phyloP scores from a whole-genome alignment of 2,113 vertebrate genomes.

The Crypturellus undulatus region DNA sequence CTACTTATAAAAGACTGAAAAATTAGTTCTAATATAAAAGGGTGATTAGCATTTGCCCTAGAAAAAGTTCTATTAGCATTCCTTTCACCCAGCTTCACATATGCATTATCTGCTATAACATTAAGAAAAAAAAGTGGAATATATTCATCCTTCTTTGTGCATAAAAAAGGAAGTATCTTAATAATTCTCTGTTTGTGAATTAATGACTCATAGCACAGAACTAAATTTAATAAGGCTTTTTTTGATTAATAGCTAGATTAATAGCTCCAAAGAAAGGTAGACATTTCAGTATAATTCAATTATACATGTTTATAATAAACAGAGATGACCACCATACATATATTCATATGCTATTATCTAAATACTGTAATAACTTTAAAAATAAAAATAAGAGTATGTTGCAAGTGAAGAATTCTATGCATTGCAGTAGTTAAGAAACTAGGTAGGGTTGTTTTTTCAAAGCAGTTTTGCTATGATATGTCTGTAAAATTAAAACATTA shows the following conservation, averaged over 20 bases:
- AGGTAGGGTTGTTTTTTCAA: neutral
- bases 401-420: neutral
- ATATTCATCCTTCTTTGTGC: neutral
- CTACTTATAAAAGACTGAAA: neutral
- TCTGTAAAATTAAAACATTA: neutral
- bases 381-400: neutral
- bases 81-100: neutral
- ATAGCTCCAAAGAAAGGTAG: neutral
- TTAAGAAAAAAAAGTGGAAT: neutral
- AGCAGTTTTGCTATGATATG: neutral
- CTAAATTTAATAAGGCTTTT: neutral
- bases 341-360: neutral
- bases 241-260: neutral
- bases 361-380: neutral
- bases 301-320: neutral
- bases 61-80: neutral
- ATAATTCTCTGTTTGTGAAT: neutral
- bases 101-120: neutral
- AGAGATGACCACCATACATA: neutral
- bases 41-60: neutral
- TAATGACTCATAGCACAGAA: neutral
- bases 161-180: neutral
- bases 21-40: neutral
- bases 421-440: neutral
- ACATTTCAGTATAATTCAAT: neutral